These are phyloP conservation scores for Leptinotarsa texana DNA, from an alignment of 1,140 invertebrate species.

Conservation along the genomic window DNA sequence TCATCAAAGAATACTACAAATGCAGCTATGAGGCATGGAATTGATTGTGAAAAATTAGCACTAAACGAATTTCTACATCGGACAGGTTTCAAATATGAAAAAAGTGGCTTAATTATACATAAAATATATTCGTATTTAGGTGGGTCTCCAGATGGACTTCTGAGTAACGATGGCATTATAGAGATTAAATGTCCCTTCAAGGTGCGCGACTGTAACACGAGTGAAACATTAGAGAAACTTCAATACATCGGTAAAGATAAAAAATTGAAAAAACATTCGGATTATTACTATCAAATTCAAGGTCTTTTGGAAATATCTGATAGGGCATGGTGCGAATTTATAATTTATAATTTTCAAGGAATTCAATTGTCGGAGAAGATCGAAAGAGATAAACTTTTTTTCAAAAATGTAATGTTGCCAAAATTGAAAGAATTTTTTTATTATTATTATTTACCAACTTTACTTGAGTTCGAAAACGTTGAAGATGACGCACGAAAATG, in stretches of 20 bases:
- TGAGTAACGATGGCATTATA: conserved; percentile 31
- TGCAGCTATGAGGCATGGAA: conserved; percentile 5
- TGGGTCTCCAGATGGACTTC: conserved; percentile 33
- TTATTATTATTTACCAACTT: conserved; percentile 35
- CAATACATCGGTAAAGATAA: conserved; percentile 31
- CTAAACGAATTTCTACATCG: neutral
- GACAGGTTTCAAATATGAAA: neutral
- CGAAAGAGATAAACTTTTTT: conserved; percentile 33
- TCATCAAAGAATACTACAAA: neutral
- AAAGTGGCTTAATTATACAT: conserved; percentile 26
- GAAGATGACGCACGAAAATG: neutral
- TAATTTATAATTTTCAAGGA: conserved; percentile 50
- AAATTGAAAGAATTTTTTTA: conserved; percentile 42
- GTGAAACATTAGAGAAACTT: conserved; percentile 19
- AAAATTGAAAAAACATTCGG: conserved; percentile 35
- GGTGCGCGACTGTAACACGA: neutral
- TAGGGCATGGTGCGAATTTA: conserved; percentile 53
- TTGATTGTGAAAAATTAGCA: conserved; percentile 14
- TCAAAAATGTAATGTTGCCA: conserved; percentile 32
- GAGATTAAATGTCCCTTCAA: conserved; percentile 34
- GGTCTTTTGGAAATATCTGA: conserved; percentile 50
- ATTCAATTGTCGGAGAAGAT: conserved; percentile 32
- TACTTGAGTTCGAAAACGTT: conserved; percentile 10
- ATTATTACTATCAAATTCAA: conserved; percentile 49
- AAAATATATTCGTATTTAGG: conserved; percentile 20